Percentiles rank a stretch among this genome's conserved stretches.
Evolutionary conservation across 2,797 vertebrate species (phyloP).

Genomic region (Ciconia nigra): DNA sequence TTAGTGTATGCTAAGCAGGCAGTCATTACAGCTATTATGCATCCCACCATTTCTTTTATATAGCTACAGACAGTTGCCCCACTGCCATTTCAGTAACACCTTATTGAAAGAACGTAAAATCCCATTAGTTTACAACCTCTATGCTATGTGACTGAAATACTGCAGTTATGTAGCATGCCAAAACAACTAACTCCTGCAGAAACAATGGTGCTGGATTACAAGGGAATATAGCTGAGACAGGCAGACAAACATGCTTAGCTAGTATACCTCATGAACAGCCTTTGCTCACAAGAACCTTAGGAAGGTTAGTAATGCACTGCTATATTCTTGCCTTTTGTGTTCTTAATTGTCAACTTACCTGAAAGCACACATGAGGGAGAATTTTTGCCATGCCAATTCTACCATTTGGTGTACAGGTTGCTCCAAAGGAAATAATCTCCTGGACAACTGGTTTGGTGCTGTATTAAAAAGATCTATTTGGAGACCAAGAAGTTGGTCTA

Average conservation of each 20-base stretch:
- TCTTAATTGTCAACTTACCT: not conserved
- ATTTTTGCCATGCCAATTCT: not conserved
- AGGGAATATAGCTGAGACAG: not conserved
- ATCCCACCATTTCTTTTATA: not conserved
- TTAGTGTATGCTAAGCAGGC: not conserved
- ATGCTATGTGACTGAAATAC: not conserved
- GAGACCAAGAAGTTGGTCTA: not conserved
- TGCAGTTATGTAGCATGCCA: not conserved
- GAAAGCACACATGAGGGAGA: not conserved
- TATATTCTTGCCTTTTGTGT: not conserved
- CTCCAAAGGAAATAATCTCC: not conserved
- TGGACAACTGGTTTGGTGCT: not conserved
- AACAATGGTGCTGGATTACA: not conserved
- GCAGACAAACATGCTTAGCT: not conserved
- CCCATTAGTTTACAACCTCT: not conserved
- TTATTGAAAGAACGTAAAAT: not conserved
- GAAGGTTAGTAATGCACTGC: not conserved
- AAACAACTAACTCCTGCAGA: not conserved
- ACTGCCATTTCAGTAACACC: not conserved
- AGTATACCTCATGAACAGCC: not conserved
- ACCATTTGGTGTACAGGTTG: not conserved
- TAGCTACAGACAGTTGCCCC: not conserved
- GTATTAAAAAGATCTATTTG: not conserved
- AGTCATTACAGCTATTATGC: not conserved
- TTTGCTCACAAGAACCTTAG: not conserved